Percentiles rank a stretch among this genome's conserved stretches.
Conservation (phyloP, 2,797 vertebrate species). For the Tiaroga cobitis region DNA sequence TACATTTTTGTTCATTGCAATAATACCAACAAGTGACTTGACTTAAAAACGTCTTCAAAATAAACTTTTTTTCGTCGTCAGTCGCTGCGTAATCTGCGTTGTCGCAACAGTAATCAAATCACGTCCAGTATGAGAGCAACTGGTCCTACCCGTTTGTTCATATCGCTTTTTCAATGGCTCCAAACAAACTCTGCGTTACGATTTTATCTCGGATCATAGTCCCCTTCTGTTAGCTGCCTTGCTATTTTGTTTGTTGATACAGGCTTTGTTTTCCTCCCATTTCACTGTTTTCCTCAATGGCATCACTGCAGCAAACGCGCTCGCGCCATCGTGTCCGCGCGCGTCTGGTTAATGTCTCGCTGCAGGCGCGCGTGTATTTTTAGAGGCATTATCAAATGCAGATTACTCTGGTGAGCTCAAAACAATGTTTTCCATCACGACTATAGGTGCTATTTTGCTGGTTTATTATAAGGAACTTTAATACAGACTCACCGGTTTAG, state of each 20-base stretch:
- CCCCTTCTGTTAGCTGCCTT: neutral
- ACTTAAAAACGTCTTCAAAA: neutral
- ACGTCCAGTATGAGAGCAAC: neutral
- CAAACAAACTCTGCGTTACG: neutral
- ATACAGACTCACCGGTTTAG: slow-evolving; percentile 49
- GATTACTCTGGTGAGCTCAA: neutral
- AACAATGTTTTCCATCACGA: neutral
- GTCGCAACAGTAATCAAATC: neutral
- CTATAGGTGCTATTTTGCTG: neutral
- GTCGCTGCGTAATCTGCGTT: neutral
- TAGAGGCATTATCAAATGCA: slow-evolving; percentile 32
- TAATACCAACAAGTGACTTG: neutral
- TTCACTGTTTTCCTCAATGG: neutral
- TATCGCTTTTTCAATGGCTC: neutral
- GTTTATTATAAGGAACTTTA: neutral
- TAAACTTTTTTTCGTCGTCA: neutral
- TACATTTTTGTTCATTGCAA: neutral
- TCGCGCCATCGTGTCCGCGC: neutral
- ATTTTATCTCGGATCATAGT: neutral
- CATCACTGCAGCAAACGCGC: slow-evolving; percentile 19
- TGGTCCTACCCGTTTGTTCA: neutral
- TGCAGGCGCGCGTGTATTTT: slow-evolving; percentile 34
- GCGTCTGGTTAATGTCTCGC: slow-evolving; percentile 21
- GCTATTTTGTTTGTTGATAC: neutral
- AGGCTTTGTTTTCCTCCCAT: neutral